Evolutionary conservation across 2,888 invertebrate genomes (phyloP), one percentile per base, ranked within the genome.

Genomic region (Sphaerophoria taeniata): DNA sequence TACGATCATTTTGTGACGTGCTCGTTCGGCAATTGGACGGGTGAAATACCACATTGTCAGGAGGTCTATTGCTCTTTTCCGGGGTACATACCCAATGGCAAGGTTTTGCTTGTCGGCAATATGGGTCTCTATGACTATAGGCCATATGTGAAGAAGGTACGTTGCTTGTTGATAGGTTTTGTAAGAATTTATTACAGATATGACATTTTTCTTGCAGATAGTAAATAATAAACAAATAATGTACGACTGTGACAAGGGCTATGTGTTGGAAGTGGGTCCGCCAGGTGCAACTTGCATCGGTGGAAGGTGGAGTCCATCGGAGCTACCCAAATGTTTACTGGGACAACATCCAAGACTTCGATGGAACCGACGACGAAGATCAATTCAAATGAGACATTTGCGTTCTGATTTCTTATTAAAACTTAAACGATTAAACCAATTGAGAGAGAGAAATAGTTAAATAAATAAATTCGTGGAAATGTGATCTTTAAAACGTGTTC

Each of bases 121-220:
- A 98, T 98, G 97, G 98, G 98, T 0, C 93, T 98, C 49, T 99
- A 98, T 91, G 98, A 98, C 91, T 99, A 99, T 90, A 93, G 98
- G 70, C 97, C 97, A 0, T 99, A 99, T 90, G 98, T 99, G 0
- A 95, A 95, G 89, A 97, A 96, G 93, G 96, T 97, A 88, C 93
- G 85, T 85, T 24, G 51, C 39, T 34, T 49, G 3, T 43, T 43
- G 9, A 11, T 43, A 9, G 7, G 12, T 24, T 24, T 24, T 24
- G 2, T 24, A 24, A 1, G 2, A 24, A 24, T 24, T 2, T 24
- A 24, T 24, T 24, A 24, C 24, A 24, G 24, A 2, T 24, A 24
- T 24, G 2, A 2, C 1, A 24, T 24, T 24, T 24, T 24, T 24
- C 24, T 61, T 88, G 93, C 55, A 91, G 94, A 94, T 96, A 33